Evolutionary conservation across 2,888 invertebrate genomes (phyloP).

Genomic region (Leptopilina drosophilae): DNA sequence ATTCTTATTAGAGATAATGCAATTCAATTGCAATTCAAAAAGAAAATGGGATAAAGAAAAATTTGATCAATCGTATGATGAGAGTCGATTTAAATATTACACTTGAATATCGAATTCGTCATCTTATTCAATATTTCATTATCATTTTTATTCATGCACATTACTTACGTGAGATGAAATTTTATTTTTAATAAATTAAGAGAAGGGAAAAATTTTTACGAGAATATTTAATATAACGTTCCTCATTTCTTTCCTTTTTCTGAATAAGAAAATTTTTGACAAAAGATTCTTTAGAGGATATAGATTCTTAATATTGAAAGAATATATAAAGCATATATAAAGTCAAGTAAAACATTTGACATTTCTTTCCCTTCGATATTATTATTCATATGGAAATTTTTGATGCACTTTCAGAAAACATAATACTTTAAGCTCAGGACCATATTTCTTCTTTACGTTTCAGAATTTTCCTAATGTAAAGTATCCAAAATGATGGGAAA

Average conservation of each 20-base stretch:
- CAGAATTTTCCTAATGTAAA: slow-evolving; percentile 21
- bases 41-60: not conserved
- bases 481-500: slow-evolving; percentile 24
- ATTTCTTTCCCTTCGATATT: not conserved
- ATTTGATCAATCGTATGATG: not conserved
- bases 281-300: no score
- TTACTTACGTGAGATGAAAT: not conserved
- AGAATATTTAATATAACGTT: no score
- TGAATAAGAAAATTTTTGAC: no score
- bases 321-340: not conserved
- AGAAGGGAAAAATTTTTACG: no score
- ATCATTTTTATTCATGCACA: not conserved
- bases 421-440: slow-evolving; percentile 34
- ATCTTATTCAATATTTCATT: not conserved
- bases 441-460: slow-evolving; percentile 26
- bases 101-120: not conserved
- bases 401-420: slow-evolving; percentile 16
- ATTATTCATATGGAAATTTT: slow-evolving; percentile 13
- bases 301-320: not conserved
- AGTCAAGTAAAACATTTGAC: not conserved
- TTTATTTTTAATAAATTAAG: no score
- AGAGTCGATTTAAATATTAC: slow-evolving; percentile 3
- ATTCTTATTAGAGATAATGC: slow-evolving; percentile 1
- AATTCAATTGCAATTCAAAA: slow-evolving; percentile 8
- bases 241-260: no score